These are phyloP conservation scores for Chesias legatella DNA, from an alignment of 2,888 invertebrate species.

Conservation along the genomic window DNA sequence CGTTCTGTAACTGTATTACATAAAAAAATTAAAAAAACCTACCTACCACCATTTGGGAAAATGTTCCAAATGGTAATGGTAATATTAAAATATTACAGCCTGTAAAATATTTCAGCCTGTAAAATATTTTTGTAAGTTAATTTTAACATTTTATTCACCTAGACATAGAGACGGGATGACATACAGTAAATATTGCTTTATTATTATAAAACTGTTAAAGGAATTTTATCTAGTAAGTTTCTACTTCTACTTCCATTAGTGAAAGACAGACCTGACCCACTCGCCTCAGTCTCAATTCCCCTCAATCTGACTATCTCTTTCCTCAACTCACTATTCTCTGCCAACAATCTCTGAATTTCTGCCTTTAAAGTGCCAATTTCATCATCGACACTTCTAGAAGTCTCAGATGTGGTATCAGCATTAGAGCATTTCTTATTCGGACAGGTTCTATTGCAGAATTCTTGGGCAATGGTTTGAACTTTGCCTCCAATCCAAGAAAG, in stretches of 20 bases:
- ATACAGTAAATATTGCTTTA: no score
- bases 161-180: no score
- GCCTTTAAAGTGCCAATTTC: conserved; percentile 44
- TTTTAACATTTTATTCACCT: no score
- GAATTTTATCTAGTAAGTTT: not conserved
- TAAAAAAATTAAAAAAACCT: no score
- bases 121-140: no score
- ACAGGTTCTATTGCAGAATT: conserved; percentile 36
- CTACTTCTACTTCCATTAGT: conserved; percentile 9
- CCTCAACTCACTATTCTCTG: conserved; percentile 53
- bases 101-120: no score
- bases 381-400: conserved; percentile 26
- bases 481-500: conserved; percentile 23
- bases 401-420: conserved; percentile 2
- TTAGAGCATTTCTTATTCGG: conserved; percentile 27
- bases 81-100: no score
- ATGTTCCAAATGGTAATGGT: no score
- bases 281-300: conserved; percentile 32
- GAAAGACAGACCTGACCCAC: conserved; percentile 28
- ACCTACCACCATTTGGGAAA: no score
- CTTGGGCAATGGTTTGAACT: conserved; percentile 30
- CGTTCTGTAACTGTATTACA: no score
- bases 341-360: conserved; percentile 44
- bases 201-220: no score
- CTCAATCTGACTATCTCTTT: conserved; percentile 48